Percentiles rank a stretch among this genome's conserved stretches.
These are phyloP conservation scores for Cylindroiulus punctatus DNA, from an alignment of 2,888 invertebrate genomes.

Conservation along the genomic window DNA sequence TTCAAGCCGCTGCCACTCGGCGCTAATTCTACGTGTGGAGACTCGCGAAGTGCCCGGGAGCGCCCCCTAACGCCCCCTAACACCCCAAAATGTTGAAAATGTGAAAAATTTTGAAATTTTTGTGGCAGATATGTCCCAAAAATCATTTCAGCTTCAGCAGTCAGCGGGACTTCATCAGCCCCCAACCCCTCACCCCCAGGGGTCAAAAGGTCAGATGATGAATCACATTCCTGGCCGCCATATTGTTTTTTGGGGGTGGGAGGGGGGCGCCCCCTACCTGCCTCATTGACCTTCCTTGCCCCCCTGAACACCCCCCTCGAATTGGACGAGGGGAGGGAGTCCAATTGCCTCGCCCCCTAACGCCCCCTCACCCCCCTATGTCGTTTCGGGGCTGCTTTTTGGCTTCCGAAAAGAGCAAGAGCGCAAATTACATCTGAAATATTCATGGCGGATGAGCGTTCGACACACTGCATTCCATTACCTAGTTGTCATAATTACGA, in stretches of 20 bases:
- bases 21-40: background rate
- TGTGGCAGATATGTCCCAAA: background rate
- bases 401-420: constrained; percentile 14
- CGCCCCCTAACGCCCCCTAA: background rate
- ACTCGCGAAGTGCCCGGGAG: background rate
- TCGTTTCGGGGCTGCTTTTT: constrained; percentile 25
- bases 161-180: background rate
- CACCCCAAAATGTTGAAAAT: background rate
- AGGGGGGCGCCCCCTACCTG: background rate
- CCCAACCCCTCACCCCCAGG: no score
- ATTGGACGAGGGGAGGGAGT: background rate
- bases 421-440: constrained; percentile 47
- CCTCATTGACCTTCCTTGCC: background rate
- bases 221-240: background rate
- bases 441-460: constrained; percentile 47
- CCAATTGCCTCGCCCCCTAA: background rate
- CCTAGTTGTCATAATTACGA: constrained; percentile 46
- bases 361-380: background rate
- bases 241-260: background rate
- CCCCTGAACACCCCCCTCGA: background rate
- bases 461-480: constrained; percentile 48
- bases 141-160: background rate
- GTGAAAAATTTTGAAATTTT: background rate
- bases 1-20: background rate
- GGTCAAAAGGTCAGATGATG: no score